These are phyloP conservation scores for Callipepla californica DNA, from an alignment of 2,113 vertebrate species.

Conservation along the genomic window DNA sequence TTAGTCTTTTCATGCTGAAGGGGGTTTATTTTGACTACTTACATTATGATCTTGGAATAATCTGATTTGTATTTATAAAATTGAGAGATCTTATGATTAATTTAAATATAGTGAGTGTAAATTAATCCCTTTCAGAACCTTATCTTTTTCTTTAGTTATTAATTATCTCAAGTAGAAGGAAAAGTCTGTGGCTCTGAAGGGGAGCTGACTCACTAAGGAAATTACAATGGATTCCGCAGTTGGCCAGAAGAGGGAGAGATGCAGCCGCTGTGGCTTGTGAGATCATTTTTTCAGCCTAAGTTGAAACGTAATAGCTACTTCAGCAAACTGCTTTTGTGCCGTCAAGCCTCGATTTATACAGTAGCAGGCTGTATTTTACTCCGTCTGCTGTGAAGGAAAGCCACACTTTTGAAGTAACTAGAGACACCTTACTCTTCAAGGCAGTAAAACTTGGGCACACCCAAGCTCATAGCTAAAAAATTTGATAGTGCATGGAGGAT, in stretches of 20 bases:
- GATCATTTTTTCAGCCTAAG: background rate
- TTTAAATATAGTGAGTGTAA: background rate
- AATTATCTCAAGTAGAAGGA: background rate
- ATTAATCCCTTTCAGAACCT: background rate
- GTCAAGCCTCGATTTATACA: conserved; percentile 33
- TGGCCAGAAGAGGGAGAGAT: conserved; percentile 40
- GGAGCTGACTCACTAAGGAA: background rate
- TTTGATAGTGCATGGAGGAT: background rate
- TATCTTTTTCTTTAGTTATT: background rate
- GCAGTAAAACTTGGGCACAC: background rate
- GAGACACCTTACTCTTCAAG: background rate
- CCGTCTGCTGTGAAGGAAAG: background rate
- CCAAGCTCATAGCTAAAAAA: background rate
- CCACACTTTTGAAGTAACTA: background rate
- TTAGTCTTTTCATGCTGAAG: background rate
- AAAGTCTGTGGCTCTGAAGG: background rate
- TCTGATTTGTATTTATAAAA: background rate
- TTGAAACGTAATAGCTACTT: background rate
- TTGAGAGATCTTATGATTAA: background rate
- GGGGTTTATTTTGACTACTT: background rate
- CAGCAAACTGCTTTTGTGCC: conserved; percentile 10
- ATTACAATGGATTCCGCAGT: background rate
- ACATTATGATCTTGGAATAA: background rate
- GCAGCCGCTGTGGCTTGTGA: background rate
- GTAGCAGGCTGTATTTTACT: background rate